Conservation (phyloP, 2,888 invertebrate species). For the Mycalesis mineus region DNA sequence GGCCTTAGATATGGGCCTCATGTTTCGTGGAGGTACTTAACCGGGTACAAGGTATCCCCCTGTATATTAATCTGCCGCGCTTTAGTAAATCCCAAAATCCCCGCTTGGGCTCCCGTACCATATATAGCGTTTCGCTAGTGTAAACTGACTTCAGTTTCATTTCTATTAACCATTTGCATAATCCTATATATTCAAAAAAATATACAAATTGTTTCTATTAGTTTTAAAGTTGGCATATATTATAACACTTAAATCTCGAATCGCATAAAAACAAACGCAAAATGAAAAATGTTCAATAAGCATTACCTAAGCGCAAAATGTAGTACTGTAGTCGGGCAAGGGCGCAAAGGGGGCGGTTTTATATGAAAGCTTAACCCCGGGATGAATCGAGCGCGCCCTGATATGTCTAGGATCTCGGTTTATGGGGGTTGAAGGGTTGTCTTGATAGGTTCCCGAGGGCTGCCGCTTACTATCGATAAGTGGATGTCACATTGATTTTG, state of each 20-base stretch:
- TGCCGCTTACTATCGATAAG: conserved; percentile 24
- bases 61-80: no score
- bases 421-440: conserved; percentile 49
- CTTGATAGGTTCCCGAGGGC: conserved; percentile 45
- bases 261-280: conserved; percentile 12
- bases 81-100: no score
- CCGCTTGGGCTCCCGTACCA: no score
- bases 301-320: conserved; percentile 33
- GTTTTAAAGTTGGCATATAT: no score
- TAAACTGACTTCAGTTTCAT: no score
- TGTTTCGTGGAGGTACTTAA: no score
- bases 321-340: conserved; percentile 33
- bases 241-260: neutral
- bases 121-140: no score
- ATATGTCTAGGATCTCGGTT: conserved; percentile 44
- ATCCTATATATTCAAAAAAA: no score
- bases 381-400: conserved; percentile 49
- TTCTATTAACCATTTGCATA: no score
- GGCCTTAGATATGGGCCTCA: no score
- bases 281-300: conserved; percentile 26
- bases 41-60: no score
- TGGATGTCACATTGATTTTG: neutral
- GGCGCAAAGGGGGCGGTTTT: conserved; percentile 46
- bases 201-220: no score
- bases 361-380: conserved; percentile 56